Conservation (phyloP, 92 coral and sea anemone species). For the Montipora capitata region DNA sequence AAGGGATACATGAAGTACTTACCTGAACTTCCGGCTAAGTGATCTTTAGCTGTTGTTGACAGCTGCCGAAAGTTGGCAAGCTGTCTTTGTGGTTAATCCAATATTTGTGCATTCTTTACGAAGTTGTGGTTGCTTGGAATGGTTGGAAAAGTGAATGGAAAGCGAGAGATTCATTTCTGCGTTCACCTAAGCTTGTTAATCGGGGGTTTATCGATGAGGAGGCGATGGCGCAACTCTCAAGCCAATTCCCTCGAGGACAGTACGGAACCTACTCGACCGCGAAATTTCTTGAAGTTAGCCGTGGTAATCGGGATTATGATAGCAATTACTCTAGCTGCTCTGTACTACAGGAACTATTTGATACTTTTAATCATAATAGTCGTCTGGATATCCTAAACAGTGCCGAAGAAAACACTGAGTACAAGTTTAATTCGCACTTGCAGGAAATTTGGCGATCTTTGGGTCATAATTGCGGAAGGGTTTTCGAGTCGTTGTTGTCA, state of each 20-base stretch:
- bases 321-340: slow-evolving; percentile 76
- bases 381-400: slow-evolving; percentile 82
- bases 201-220: slow-evolving; percentile 42
- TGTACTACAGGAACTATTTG: slow-evolving; percentile 84
- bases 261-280: slow-evolving; percentile 60
- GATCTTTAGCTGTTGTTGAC: not conserved
- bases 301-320: slow-evolving; percentile 84
- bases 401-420: slow-evolving; percentile 10
- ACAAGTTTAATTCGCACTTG: not conserved
- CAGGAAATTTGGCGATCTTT: not conserved
- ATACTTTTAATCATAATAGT: slow-evolving; percentile 86
- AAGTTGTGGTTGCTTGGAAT: slow-evolving; percentile 13
- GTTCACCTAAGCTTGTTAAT: not conserved
- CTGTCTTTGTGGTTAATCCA: not conserved
- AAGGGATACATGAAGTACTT: too few species aligned
- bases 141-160: not conserved
- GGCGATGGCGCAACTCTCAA: slow-evolving; percentile 66
- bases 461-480: slow-evolving; percentile 12
- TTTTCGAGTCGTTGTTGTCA: slow-evolving; percentile 46
- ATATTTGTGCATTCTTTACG: slow-evolving; percentile 25
- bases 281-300: slow-evolving; percentile 77
- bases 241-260: slow-evolving; percentile 48
- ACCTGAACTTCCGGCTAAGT: slow-evolving; percentile 41
- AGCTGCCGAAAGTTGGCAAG: not conserved
- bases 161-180: not conserved